Base-by-base conservation (phyloP, 2,888 invertebrate genomes). In the Phania funesta region DNA sequence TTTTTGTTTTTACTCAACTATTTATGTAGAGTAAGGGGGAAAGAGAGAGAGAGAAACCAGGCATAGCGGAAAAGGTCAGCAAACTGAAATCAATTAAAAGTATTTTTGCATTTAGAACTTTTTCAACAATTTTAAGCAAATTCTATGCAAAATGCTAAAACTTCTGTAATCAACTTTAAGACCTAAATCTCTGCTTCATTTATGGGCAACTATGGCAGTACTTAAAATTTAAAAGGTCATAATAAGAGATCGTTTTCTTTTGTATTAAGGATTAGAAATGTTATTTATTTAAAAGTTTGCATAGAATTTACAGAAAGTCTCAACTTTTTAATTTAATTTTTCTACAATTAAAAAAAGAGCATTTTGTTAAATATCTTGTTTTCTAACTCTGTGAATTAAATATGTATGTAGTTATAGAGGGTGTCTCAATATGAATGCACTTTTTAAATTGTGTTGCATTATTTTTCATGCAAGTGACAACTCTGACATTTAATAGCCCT, bases 51-150 rank as follows among this genome's bases (percentile, higher is more conserved):
- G 1, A 24, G 32, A 26, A n/a, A 13, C 8, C 9, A 32, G n/a
- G n/a, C n/a, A n/a, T n/a, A n/a, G n/a, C 6, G 9, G 41, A 71
- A 58, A 75, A 48, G 54, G 24, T 44, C 24, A 24, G 52, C 64
- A 41, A 75, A 70, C 64, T 71, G 11, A 77, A 82, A 77, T 70
- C 81, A 77, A 82, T 82, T 82, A 82, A 64, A 74, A 74, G 50
- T 58, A 44, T 58, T 77, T 56, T 52, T 22, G 44, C 44, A 56
- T 46, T 56, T 13, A n/a, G 11, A 46, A 64, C 29, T 75, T 65
- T 62, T 48, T 16, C 0, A 1, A 46, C 18, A 29, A 44, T 18
- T 35, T 58, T 68, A 41, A 46, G 6, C 16, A 54, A 46, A 54
- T 62, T 62, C 41, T 11, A 52, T 41, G 35, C 35, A 60, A n/a